phyloP scores from a whole-genome alignment of 2,797 vertebrate genomes.

The Austrolebias charrua region DNA sequence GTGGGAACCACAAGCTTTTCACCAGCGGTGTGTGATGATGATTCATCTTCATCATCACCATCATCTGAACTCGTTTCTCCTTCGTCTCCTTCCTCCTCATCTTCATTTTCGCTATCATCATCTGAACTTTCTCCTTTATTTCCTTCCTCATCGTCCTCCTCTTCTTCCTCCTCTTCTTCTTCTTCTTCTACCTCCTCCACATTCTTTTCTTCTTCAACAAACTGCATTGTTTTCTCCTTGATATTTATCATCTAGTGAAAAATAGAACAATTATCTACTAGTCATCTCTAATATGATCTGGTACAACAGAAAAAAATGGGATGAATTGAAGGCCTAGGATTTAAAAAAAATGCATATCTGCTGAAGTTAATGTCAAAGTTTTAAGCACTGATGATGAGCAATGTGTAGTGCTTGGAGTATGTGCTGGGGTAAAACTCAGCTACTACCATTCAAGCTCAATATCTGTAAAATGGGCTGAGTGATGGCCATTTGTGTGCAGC shows the following conservation, averaged over 20 bases:
- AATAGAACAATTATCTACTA: background rate
- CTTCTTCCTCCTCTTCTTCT: background rate
- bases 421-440: no score
- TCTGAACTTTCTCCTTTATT: background rate
- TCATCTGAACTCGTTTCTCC: slow-evolving; percentile 47
- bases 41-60: slow-evolving; percentile 75
- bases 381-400: no score
- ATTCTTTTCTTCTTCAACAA: slow-evolving; percentile 9
- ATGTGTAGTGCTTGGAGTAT: no score
- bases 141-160: background rate
- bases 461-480: no score
- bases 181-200: background rate
- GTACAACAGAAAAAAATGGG: background rate
- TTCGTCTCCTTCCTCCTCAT: slow-evolving; percentile 8
- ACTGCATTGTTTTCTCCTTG: slow-evolving; percentile 25
- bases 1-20: background rate
- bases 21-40: background rate
- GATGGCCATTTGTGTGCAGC: no score
- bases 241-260: slow-evolving; percentile 49
- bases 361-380: no score
- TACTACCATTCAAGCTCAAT: no score
- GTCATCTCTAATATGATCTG: background rate
- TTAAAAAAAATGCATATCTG: no score
- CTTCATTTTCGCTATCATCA: background rate
- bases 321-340: no score